Evolutionary conservation across 2,888 invertebrate genomes (phyloP).

Genomic region (Spodoptera littoralis): DNA sequence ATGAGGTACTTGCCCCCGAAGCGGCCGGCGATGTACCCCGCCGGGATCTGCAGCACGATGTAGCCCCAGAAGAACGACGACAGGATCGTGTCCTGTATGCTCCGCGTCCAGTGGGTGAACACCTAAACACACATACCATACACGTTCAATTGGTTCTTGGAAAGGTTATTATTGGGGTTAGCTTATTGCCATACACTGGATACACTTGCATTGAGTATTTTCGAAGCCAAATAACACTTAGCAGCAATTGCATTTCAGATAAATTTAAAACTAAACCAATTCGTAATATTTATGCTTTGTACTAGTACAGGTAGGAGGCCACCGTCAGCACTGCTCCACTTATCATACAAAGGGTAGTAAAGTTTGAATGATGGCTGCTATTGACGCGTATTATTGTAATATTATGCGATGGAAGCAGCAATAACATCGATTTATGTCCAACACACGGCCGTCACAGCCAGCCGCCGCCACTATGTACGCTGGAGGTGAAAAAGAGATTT

Average conservation of each 20-base stretch:
- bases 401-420: conserved; percentile 39
- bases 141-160: too few relatives aligned
- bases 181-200: too few relatives aligned
- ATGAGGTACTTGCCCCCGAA: conserved; percentile 93
- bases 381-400: conserved; percentile 31
- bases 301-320: neutral
- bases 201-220: too few relatives aligned
- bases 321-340: conserved; percentile 1
- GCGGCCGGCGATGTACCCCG: conserved; percentile 92
- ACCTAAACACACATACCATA: conserved; percentile 69
- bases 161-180: too few relatives aligned
- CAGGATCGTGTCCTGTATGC: conserved; percentile 89
- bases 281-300: too few relatives aligned
- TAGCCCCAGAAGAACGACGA: conserved; percentile 96
- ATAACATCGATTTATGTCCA: conserved; percentile 21
- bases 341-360: conserved; percentile 23
- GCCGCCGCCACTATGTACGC: too few relatives aligned
- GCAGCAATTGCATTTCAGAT: too few relatives aligned
- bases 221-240: too few relatives aligned
- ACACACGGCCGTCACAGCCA: neutral
- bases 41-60: conserved; percentile 92
- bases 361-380: conserved; percentile 38
- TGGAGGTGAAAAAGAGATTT: too few relatives aligned
- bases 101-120: conserved; percentile 87
- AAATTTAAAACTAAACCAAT: too few relatives aligned